These are phyloP conservation scores for Daphoenositta chrysoptera DNA, from an alignment of 2,113 vertebrate genomes.

Conservation along the genomic window DNA sequence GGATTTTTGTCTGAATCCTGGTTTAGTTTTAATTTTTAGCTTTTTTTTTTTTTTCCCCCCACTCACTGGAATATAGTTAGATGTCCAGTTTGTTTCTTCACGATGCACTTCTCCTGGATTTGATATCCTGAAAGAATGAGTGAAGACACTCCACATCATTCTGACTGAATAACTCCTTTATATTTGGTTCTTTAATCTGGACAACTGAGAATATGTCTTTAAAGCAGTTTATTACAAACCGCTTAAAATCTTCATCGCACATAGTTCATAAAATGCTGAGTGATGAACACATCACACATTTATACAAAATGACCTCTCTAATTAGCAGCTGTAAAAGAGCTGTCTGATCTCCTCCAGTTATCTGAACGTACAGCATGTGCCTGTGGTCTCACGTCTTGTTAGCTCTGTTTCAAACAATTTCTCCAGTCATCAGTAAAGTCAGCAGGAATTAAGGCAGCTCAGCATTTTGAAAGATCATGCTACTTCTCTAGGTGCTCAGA, in stretches of 20 bases:
- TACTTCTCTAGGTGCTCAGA: background rate
- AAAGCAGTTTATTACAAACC: background rate
- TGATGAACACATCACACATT: background rate
- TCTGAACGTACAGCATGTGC: fast-evolving
- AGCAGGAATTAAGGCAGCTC: background rate
- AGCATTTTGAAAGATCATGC: background rate
- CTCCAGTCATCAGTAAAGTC: background rate
- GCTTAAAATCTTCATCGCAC: background rate
- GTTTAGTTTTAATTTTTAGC: background rate
- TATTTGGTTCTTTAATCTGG: constrained; percentile 18
- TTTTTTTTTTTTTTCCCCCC: background rate
- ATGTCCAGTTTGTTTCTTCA: background rate
- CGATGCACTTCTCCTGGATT: background rate
- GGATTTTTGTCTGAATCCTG: background rate
- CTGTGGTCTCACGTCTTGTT: background rate
- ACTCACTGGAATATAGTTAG: background rate
- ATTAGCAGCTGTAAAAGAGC: constrained; percentile 2
- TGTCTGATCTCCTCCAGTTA: background rate
- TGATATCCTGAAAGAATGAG: background rate
- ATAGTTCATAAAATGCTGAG: background rate
- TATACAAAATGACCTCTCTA: background rate
- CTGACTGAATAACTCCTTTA: background rate
- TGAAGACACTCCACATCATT: background rate
- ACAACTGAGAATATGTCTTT: background rate
- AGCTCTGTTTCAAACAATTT: background rate